Conservation (phyloP, 1,140 invertebrate species). For the Mylabris phalerata region DNA sequence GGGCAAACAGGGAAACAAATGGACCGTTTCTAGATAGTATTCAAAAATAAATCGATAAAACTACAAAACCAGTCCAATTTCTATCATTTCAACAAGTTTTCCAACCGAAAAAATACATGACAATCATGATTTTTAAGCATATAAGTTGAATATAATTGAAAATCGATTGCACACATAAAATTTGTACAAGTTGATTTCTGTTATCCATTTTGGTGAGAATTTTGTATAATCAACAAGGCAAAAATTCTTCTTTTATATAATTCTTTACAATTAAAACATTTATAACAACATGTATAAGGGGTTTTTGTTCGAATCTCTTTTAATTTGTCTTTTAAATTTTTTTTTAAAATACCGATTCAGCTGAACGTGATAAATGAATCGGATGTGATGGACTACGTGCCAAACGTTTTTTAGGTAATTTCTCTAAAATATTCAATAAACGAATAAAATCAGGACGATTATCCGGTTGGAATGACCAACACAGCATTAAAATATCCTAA, state of each 20-base stretch:
- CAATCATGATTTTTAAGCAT: not conserved
- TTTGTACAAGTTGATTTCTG: conserved; percentile 3
- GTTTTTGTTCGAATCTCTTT: not conserved
- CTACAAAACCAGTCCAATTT: too few relatives aligned
- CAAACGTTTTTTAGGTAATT: conserved; percentile 87
- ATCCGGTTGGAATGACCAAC: conserved; percentile 81
- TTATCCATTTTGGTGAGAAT: not conserved
- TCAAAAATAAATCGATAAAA: too few relatives aligned
- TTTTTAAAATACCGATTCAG: conserved; percentile 81
- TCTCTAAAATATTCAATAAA: conserved; percentile 78
- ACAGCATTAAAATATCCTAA: conserved; percentile 92
- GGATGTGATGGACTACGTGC: conserved; percentile 96
- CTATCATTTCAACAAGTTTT: too few relatives aligned
- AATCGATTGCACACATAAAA: conserved; percentile 5
- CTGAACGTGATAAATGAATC: conserved; percentile 84
- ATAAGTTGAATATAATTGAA: not conserved
- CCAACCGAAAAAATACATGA: too few relatives aligned
- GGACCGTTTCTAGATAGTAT: too few relatives aligned
- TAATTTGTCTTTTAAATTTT: not conserved
- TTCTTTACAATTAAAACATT: conserved; percentile 1
- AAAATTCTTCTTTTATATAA: not conserved
- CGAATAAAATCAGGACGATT: conserved; percentile 86
- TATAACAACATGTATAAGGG: conserved; percentile 1
- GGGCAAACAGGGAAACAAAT: too few relatives aligned
- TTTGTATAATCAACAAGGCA: conserved; percentile 3